phyloP scores from a whole-genome alignment of 2,888 invertebrate species.

The Trachelus stipa region DNA sequence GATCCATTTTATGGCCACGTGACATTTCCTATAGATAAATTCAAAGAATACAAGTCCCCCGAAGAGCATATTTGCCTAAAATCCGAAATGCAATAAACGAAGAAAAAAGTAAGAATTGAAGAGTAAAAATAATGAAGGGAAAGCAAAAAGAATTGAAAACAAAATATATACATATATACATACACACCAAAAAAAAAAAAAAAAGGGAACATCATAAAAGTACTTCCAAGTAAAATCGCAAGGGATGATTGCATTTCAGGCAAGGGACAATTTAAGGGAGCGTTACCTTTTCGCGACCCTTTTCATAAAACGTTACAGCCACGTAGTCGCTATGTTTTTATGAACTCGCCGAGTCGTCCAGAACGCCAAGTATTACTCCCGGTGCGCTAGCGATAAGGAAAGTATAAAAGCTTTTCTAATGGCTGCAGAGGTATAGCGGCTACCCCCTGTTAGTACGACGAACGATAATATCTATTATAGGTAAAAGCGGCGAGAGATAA shows the following conservation, averaged over 20 bases:
- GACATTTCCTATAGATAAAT: background rate
- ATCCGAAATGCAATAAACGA: background rate
- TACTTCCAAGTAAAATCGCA: background rate
- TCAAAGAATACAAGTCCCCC: background rate
- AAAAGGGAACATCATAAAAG: background rate
- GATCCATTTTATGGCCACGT: background rate
- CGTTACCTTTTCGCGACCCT: constrained; percentile 17
- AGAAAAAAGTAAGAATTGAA: background rate
- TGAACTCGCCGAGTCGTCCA: constrained; percentile 13
- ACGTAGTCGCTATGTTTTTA: constrained; percentile 39
- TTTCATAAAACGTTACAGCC: constrained; percentile 22
- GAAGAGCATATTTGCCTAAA: background rate
- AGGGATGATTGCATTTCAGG: constrained; percentile 17
- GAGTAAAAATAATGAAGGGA: background rate
- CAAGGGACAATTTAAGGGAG: constrained; percentile 18
- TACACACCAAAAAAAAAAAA: too few relatives aligned
- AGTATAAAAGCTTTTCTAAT: constrained; percentile 43
- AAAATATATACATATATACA: background rate
- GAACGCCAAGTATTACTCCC: constrained; percentile 1
- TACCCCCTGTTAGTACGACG: constrained; percentile 41
- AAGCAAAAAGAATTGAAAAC: background rate
- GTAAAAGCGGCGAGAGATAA: constrained; percentile 47
- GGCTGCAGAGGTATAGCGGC: constrained; percentile 36
- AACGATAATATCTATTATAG: constrained; percentile 55
- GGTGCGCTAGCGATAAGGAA: constrained; percentile 41